These are phyloP conservation scores for Lepus europaeus DNA, from an alignment of 2,113 vertebrate genomes.

Conservation along the genomic window DNA sequence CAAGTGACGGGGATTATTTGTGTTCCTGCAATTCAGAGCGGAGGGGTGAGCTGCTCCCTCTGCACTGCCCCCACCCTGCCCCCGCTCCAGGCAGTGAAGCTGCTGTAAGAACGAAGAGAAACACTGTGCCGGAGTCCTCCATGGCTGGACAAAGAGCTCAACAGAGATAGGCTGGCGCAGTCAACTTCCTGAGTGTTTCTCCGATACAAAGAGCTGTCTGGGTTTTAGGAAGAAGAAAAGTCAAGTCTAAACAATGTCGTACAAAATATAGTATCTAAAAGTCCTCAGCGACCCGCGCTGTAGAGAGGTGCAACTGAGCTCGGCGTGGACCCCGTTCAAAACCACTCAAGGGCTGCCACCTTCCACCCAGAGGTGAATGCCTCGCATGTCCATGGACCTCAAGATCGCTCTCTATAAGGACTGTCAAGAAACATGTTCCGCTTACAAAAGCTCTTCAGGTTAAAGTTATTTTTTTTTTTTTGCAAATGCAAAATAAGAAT, in stretches of 20 bases:
- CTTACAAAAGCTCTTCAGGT: constrained; percentile 78
- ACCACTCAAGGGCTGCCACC: constrained; percentile 70
- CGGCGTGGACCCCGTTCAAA: constrained; percentile 52
- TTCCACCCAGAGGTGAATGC: constrained; percentile 68
- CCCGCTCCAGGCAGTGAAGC: not conserved
- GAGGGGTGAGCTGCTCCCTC: not conserved
- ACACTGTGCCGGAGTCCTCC: not conserved
- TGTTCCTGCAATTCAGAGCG: not conserved
- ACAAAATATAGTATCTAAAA: constrained; percentile 36
- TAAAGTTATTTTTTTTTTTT: constrained; percentile 70
- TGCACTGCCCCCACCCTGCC: not conserved
- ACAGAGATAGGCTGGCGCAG: not conserved
- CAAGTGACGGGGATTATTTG: not conserved
- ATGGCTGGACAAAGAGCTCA: not conserved
- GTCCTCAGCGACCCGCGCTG: constrained; percentile 39
- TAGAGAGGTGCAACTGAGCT: constrained; percentile 4
- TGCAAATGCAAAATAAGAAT: constrained; percentile 81
- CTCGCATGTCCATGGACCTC: constrained; percentile 76
- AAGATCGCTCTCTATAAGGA: constrained; percentile 75
- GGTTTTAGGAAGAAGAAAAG: constrained; percentile 62
- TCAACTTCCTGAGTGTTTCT: constrained; percentile 48
- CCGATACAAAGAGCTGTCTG: not conserved
- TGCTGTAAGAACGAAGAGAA: not conserved
- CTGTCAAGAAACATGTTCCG: constrained; percentile 73
- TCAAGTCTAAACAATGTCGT: constrained; percentile 20